Evolutionary conservation across 2,888 invertebrate genomes (phyloP).

Genomic region (Galerucella nymphaeae): DNA sequence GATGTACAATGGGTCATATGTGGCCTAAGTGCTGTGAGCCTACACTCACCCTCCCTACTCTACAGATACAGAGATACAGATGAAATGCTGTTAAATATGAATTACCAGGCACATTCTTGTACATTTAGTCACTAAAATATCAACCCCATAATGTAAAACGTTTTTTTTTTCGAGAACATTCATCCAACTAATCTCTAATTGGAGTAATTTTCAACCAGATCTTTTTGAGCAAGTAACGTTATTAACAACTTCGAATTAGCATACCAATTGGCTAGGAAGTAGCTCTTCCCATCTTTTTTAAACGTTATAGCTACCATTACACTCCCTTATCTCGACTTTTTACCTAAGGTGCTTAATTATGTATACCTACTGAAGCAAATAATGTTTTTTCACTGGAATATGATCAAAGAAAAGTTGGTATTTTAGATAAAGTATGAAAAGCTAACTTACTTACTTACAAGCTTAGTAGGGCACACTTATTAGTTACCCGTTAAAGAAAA

Average conservation of each 20-base stretch:
- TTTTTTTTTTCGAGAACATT: neutral
- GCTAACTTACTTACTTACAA: neutral
- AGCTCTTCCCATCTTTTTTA: constrained; percentile 35
- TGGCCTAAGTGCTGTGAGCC: too few species aligned
- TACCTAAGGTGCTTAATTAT: constrained; percentile 31
- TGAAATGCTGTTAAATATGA: neutral
- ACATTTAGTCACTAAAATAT: neutral
- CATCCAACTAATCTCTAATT: neutral
- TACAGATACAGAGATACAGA: too few species aligned
- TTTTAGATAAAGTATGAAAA: neutral
- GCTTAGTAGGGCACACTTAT: neutral
- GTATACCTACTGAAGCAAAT: neutral
- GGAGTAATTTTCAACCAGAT: constrained; percentile 29
- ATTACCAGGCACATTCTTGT: too few species aligned
- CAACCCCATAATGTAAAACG: neutral
- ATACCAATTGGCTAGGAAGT: constrained; percentile 39
- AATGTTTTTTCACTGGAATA: constrained; percentile 6
- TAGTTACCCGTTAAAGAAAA: too few species aligned
- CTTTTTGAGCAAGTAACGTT: constrained; percentile 8
- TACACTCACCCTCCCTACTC: too few species aligned
- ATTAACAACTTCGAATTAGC: constrained; percentile 39
- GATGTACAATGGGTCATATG: too few species aligned
- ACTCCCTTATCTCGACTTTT: constrained; percentile 29
- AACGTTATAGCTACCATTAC: constrained; percentile 37
- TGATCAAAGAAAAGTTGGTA: neutral